These are phyloP conservation scores for Puffinus mauretanicus DNA, from an alignment of 2,113 vertebrate genomes.

Conservation along the genomic window DNA sequence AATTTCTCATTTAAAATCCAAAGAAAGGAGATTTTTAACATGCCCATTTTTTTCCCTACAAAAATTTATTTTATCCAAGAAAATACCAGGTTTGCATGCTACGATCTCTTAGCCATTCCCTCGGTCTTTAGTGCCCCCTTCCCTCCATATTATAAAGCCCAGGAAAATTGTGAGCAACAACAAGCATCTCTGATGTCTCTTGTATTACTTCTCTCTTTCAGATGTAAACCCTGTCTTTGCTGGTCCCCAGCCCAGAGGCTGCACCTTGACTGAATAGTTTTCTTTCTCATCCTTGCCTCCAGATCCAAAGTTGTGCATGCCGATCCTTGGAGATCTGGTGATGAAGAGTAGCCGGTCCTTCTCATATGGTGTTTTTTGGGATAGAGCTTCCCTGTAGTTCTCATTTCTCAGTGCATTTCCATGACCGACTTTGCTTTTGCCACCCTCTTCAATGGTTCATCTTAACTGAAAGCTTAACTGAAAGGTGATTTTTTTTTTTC, in stretches of 20 bases:
- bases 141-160: background rate
- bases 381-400: background rate
- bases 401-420: background rate
- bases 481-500: background rate
- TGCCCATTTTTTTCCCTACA: background rate
- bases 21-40: background rate
- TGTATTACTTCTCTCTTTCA: background rate
- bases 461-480: background rate
- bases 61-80: background rate
- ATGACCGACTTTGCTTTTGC: background rate
- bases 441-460: background rate
- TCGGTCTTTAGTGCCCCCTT: background rate
- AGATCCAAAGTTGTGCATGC: fast-evolving
- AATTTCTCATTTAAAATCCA: background rate
- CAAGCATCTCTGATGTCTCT: background rate
- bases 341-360: background rate
- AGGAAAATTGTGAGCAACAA: background rate
- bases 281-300: background rate
- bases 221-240: background rate
- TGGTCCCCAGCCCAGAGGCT: background rate
- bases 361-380: background rate
- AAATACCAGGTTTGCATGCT: background rate
- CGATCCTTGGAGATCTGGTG: background rate
- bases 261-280: fast-evolving
- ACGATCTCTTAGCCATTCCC: background rate